These are phyloP conservation scores for Abrostola tripartita DNA, from an alignment of 2,888 invertebrate species.

Conservation along the genomic window DNA sequence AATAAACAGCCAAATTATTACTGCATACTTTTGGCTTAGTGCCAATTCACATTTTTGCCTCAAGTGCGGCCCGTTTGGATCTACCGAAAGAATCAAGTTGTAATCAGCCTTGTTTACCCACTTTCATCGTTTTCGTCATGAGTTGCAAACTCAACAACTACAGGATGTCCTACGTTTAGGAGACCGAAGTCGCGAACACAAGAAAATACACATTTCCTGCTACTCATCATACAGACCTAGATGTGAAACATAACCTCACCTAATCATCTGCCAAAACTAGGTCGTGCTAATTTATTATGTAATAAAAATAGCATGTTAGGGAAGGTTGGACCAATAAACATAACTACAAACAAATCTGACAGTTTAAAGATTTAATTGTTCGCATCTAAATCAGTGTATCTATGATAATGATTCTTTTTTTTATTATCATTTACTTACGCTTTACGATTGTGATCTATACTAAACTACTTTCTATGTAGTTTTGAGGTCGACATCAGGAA, in stretches of 20 bases:
- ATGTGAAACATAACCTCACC: slow-evolving; percentile 72
- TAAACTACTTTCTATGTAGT: slow-evolving; percentile 29
- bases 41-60: slow-evolving; percentile 10
- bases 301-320: slow-evolving; percentile 36
- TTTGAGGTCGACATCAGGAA: slow-evolving; percentile 51
- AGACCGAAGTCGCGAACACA: slow-evolving; percentile 59
- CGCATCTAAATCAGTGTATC: not conserved
- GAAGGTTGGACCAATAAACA: slow-evolving; percentile 21
- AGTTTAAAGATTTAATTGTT: no score
- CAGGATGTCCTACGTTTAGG: slow-evolving; percentile 71
- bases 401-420: not conserved
- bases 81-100: slow-evolving; percentile 49
- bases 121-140: slow-evolving; percentile 67
- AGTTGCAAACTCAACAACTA: slow-evolving; percentile 53
- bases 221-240: slow-evolving; percentile 64
- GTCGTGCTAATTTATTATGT: slow-evolving; percentile 55
- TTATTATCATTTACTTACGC: slow-evolving; percentile 4
- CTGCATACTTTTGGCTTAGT: not conserved
- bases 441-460: slow-evolving; percentile 13
- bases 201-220: slow-evolving; percentile 77
- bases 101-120: slow-evolving; percentile 62
- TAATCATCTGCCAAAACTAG: slow-evolving; percentile 68
- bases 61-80: slow-evolving; percentile 7
- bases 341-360: not conserved
- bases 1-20: slow-evolving; percentile 4